Evolutionary conservation across 2,888 invertebrate species (phyloP).

Genomic region (Lysandra coridon): DNA sequence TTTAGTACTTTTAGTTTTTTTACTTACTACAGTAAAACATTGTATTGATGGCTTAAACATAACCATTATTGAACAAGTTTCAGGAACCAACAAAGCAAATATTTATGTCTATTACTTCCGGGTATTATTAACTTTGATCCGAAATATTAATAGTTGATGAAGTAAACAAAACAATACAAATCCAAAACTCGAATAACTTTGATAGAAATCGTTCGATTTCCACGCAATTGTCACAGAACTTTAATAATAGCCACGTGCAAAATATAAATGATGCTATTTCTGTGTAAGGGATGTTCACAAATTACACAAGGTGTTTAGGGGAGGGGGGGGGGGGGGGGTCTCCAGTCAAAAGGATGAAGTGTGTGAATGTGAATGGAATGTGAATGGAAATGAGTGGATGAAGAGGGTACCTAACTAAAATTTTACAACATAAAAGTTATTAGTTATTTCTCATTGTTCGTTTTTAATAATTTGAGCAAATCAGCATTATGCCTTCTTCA

Average conservation of each 20-base stretch:
- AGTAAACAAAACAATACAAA: background rate
- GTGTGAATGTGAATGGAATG: too few species aligned
- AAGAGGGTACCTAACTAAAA: too few species aligned
- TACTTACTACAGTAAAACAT: too few species aligned
- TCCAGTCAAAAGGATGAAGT: too few species aligned
- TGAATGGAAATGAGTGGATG: too few species aligned
- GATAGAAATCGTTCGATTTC: background rate
- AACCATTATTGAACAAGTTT: background rate
- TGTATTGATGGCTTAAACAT: background rate
- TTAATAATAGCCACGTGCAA: background rate
- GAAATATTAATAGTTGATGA: background rate
- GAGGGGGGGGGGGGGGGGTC: too few species aligned
- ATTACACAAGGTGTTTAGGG: background rate
- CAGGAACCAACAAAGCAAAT: background rate
- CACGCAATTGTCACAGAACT: background rate
- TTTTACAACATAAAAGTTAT: too few species aligned
- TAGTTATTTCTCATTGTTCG: too few species aligned
- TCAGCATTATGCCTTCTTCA: too few species aligned
- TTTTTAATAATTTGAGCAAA: too few species aligned
- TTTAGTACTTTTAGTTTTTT: too few species aligned
- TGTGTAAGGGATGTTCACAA: background rate
- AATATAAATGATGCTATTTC: background rate
- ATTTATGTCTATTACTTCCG: background rate
- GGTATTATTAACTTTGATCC: background rate
- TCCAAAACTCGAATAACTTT: background rate